A percentile compares a stretch with the other conserved stretches of the same genome.
phyloP scores from a whole-genome alignment of 2,888 invertebrate species.

The Villa cingulata region DNA sequence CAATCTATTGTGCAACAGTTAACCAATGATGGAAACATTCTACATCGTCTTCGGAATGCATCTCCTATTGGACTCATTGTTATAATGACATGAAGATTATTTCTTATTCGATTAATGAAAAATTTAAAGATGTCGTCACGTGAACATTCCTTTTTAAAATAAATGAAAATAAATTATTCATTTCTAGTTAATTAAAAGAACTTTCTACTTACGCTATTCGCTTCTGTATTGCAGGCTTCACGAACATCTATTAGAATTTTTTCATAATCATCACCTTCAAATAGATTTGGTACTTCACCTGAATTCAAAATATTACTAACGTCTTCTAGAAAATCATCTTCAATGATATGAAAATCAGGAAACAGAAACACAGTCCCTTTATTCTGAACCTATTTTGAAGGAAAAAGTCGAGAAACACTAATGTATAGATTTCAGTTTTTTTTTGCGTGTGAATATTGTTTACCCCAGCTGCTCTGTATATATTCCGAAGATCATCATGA shows the following conservation, averaged over 20 bases:
- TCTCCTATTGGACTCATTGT: constrained; percentile 88
- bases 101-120: constrained; percentile 70
- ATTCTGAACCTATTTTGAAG: constrained; percentile 31
- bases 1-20: constrained; percentile 93
- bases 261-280: constrained; percentile 74
- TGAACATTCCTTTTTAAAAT: constrained; percentile 37
- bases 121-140: constrained; percentile 73
- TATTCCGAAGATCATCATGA: constrained; percentile 69
- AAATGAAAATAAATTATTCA: neutral
- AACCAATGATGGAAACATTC: constrained; percentile 88
- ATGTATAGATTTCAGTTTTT: neutral
- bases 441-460: constrained; percentile 11
- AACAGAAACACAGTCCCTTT: constrained; percentile 73
- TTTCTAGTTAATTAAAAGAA: neutral
- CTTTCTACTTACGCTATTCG: constrained; percentile 42
- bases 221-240: constrained; percentile 53
- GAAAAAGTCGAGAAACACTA: neutral
- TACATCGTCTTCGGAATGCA: constrained; percentile 71
- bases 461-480: constrained; percentile 69
- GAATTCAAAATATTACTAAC: constrained; percentile 86
- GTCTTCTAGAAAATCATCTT: constrained; percentile 83
- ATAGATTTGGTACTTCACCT: constrained; percentile 86
- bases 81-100: constrained; percentile 71
- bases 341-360: constrained; percentile 80
- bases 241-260: constrained; percentile 64